Conservation (phyloP, 1,140 invertebrate species). For the Penaeus indicus region DNA sequence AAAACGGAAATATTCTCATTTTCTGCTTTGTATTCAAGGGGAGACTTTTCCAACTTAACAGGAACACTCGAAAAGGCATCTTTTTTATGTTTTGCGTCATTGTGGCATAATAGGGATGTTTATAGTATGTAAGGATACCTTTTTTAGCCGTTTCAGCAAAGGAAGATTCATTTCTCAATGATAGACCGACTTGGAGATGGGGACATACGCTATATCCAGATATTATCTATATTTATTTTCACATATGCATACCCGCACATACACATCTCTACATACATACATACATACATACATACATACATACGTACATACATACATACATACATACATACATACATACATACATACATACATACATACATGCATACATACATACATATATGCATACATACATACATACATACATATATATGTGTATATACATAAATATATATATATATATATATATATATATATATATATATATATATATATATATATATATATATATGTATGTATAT, state of each 20-base stretch:
- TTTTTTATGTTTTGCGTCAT: too few relatives aligned
- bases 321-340: neutral
- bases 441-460: neutral
- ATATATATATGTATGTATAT: neutral
- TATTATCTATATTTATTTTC: too few relatives aligned
- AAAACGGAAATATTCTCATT: too few relatives aligned
- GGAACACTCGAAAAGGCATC: too few relatives aligned
- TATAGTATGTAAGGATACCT: too few relatives aligned
- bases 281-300: neutral
- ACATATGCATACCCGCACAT: neutral
- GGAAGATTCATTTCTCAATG: too few relatives aligned
- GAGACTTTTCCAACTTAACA: too few relatives aligned
- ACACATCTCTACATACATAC: neutral
- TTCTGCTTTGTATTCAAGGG: too few relatives aligned
- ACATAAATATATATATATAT: neutral
- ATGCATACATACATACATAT: slow-evolving; percentile 23
- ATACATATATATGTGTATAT: neutral
- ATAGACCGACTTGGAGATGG: too few relatives aligned
- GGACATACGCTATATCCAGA: too few relatives aligned
- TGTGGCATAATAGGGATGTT: too few relatives aligned
- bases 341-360: neutral
- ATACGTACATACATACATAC: neutral
- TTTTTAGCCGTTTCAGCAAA: too few relatives aligned
- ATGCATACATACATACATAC: slow-evolving; percentile 2
- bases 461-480: slow-evolving; percentile 20